phyloP scores from a whole-genome alignment of 1,140 invertebrate genomes.

The Sesamia nonagrioides region DNA sequence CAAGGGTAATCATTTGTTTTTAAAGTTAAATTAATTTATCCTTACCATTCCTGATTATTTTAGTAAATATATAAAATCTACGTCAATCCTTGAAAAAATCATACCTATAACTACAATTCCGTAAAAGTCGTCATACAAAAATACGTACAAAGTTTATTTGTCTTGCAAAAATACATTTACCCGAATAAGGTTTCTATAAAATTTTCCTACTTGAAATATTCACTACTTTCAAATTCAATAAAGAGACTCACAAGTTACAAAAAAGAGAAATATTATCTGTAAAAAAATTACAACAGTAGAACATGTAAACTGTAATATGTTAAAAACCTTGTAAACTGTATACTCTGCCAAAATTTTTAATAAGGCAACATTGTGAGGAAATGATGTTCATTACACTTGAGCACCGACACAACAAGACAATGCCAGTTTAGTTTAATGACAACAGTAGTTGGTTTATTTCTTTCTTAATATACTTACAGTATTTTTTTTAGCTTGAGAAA shows the following conservation, averaged over 20 bases:
- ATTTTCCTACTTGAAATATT: not conserved
- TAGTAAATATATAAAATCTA: not conserved
- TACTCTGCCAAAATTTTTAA: not conserved
- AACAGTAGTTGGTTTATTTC: no score
- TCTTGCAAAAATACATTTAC: conserved; percentile 15
- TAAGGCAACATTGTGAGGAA: conserved; percentile 28
- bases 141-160: not conserved
- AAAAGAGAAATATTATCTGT: no score
- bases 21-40: no score
- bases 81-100: not conserved
- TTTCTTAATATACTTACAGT: no score
- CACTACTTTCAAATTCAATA: conserved; percentile 18
- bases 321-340: not conserved
- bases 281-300: no score
- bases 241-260: conserved; percentile 13
- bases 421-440: no score
- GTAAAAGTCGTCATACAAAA: not conserved
- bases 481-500: no score
- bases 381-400: not conserved
- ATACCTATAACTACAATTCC: not conserved
- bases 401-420: no score
- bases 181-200: conserved; percentile 2
- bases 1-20: no score
- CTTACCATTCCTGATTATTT: not conserved
- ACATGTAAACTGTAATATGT: no score